Percentiles rank a stretch among this genome's conserved stretches.
Evolutionary conservation across 2,113 vertebrate species (phyloP).

Genomic region (Heptranchias perlo): DNA sequence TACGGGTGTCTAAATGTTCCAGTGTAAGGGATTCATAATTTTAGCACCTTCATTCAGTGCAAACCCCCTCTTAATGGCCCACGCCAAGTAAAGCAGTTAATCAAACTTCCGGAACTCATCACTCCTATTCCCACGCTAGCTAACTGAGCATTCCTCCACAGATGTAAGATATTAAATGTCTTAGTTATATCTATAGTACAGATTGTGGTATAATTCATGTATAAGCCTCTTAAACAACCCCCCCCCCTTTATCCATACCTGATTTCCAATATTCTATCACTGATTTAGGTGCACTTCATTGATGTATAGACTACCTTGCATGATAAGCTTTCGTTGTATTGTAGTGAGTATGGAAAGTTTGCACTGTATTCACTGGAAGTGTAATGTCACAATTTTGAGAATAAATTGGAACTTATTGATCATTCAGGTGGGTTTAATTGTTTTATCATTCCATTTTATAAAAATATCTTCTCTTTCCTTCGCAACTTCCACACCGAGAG

Average conservation of each 20-base stretch:
- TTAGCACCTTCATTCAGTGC: neutral
- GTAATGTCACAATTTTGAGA: neutral
- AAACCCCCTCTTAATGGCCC: neutral
- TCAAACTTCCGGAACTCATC: neutral
- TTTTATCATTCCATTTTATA: neutral
- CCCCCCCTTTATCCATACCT: neutral
- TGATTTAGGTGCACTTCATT: neutral
- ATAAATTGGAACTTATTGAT: neutral
- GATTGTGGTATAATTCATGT: neutral
- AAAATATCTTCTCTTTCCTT: neutral
- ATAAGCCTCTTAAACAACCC: neutral
- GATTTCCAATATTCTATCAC: neutral
- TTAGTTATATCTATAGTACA: neutral
- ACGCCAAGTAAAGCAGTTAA: neutral
- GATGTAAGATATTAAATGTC: neutral
- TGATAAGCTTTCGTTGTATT: neutral
- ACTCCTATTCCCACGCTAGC: neutral
- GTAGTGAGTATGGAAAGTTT: neutral
- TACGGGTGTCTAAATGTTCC: neutral
- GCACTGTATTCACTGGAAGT: neutral
- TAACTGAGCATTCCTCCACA: neutral
- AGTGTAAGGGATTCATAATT: conserved; percentile 1
- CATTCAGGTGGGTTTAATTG: neutral
- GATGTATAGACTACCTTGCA: neutral
- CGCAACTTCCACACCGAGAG: neutral